Conservation (phyloP, 2,113 vertebrate species). For the Centrocercus urophasianus region DNA sequence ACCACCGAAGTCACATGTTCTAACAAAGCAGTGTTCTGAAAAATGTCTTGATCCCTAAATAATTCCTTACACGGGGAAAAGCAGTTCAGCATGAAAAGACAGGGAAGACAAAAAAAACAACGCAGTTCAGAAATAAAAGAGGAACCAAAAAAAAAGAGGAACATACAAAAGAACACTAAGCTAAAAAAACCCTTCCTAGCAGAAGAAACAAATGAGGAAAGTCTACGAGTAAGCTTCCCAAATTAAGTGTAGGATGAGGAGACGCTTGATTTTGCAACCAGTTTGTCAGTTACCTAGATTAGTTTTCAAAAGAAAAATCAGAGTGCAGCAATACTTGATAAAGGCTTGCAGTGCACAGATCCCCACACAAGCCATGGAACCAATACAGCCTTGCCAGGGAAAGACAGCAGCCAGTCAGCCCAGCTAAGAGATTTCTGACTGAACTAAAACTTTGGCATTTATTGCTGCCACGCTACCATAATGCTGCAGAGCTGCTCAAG, state of each 20-base stretch:
- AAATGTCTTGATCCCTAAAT: neutral
- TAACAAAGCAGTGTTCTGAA: neutral
- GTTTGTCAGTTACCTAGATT: neutral
- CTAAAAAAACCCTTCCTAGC: neutral
- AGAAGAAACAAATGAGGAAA: neutral
- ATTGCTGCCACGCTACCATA: neutral
- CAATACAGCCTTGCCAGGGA: neutral
- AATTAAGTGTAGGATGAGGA: neutral
- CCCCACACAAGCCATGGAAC: neutral
- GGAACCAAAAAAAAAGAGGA: neutral
- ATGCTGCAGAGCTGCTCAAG: fast-evolving
- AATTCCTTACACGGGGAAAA: neutral
- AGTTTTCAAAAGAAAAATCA: neutral
- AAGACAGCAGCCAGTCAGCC: neutral
- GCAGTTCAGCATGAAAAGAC: neutral
- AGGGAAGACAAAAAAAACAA: neutral
- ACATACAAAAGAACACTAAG: neutral
- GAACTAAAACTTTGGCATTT: neutral
- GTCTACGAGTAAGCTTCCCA: neutral
- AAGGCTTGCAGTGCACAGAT: neutral
- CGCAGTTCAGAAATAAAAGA: neutral
- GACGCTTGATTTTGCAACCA: neutral
- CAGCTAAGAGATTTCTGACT: neutral
- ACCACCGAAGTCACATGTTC: neutral
- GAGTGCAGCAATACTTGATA: neutral